A percentile compares a stretch with the other conserved stretches of the same genome.
phyloP scores from a whole-genome alignment of 2,888 invertebrate genomes.

The Leptopilina syphax region DNA sequence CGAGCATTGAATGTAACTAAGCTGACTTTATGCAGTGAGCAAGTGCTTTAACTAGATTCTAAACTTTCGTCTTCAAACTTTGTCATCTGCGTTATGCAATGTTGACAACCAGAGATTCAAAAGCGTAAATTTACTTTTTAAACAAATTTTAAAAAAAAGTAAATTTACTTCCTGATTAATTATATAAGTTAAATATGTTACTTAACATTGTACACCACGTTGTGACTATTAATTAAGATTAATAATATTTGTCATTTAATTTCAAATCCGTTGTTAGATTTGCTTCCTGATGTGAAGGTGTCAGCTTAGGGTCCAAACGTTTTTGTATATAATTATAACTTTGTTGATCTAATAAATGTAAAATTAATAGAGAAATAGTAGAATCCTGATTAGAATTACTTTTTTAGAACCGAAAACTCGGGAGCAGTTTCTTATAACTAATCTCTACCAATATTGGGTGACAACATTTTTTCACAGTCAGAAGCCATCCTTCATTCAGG shows the following conservation, averaged over 20 bases:
- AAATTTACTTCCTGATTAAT: no score
- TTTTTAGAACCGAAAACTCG: no score
- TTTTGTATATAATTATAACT: slow-evolving; percentile 6
- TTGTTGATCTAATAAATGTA: neutral
- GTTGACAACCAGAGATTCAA: neutral
- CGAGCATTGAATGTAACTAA: neutral
- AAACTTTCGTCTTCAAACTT: slow-evolving; percentile 4
- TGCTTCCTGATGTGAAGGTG: neutral
- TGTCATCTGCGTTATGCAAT: slow-evolving; percentile 2
- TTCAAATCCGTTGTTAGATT: neutral
- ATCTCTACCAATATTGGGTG: no score
- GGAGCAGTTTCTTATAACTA: no score
- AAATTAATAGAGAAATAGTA: no score
- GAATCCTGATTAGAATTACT: no score
- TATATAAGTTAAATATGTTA: neutral
- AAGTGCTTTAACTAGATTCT: slow-evolving; percentile 4
- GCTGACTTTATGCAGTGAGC: neutral
- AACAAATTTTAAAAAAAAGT: neutral
- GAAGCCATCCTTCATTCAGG: no score
- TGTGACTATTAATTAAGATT: no score
- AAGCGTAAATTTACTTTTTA: neutral
- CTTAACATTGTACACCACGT: no score
- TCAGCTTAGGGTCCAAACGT: neutral
- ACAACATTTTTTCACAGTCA: no score
- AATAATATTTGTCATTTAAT: neutral